Base-by-base conservation (phyloP, 2,888 invertebrate genomes). In the Cephus spinipes region DNA sequence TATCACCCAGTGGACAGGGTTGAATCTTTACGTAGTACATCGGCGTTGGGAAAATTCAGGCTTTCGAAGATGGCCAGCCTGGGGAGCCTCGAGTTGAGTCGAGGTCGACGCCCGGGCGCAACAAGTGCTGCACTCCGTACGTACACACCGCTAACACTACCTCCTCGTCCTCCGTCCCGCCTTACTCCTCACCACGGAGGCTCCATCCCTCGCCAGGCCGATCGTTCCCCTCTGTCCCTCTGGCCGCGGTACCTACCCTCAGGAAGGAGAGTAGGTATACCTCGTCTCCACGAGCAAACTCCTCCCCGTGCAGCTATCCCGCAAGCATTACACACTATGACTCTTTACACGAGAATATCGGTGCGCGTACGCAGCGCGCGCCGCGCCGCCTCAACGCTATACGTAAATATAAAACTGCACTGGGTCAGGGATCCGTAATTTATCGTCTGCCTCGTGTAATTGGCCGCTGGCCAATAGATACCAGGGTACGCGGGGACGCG, bases 31-130 rank as follows among this genome's bases (percentile, higher is more conserved):
- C 40, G 15, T 1, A 6, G 40, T 40, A 15, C 40, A 15, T 15
- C 40, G 3, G 69, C 69, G 69, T 4, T 69, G 69, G 69, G 69
- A 69, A 69, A 69, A 69, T 69, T 69, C 69, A 33, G 31, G 73
- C 73, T 75, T 68, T 75, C 35, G 40, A 36, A 68, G 74, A 55
- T 36, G 77, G 71, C 68, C 75, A 68, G 75, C n/a, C 35, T 82
- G 81, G 82, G 85, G 86, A 88, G 87, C 86, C 87, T 83, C 87
- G 86, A 83, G 87, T 87, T 85, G 87, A 87, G 87, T 83, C 87
- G 90, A 90, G 91, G 91, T 91, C 91, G 91, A 91, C 90, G 91
- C 87, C 91, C 91, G 91, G 89, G 87, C 89, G 90, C 91, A 91
- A 91, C 91, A 91, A 91, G 91, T 91, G 91, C 90, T 89, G 89